phyloP scores from a whole-genome alignment of 2,113 vertebrate genomes.

The Myotis davidii region DNA sequence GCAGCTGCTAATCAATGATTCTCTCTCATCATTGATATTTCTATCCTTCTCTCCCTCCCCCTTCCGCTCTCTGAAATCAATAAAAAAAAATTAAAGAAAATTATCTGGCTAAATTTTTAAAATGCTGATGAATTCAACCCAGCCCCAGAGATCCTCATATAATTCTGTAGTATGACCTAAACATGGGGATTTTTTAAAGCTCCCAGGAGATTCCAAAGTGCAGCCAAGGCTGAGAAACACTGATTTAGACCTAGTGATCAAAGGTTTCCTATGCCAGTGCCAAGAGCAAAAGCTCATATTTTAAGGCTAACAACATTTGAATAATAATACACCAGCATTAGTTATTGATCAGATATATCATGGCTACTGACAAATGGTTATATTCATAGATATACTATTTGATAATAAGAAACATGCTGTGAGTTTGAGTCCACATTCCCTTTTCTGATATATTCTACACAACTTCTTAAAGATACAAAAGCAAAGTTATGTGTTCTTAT shows the following conservation, averaged over 20 bases:
- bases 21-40: no score
- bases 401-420: not conserved
- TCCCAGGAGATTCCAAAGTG: not conserved
- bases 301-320: not conserved
- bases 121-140: not conserved
- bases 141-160: not conserved
- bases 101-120: not conserved
- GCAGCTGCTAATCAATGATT: no score
- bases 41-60: no score
- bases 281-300: not conserved
- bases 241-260: not conserved
- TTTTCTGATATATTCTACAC: not conserved
- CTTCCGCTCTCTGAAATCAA: no score
- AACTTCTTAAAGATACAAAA: not conserved
- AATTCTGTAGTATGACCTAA: not conserved
- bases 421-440: not conserved
- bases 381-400: not conserved
- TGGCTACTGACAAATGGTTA: not conserved
- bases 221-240: not conserved
- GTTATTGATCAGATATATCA: not conserved
- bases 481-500: not conserved
- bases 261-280: not conserved
- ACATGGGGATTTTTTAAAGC: not conserved
- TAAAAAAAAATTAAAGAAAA: not conserved
- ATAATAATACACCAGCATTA: not conserved